Evolutionary conservation across 2,113 vertebrate genomes (phyloP), one percentile per base, ranked within the genome.

Genomic region (Grammomys surdaster): DNA sequence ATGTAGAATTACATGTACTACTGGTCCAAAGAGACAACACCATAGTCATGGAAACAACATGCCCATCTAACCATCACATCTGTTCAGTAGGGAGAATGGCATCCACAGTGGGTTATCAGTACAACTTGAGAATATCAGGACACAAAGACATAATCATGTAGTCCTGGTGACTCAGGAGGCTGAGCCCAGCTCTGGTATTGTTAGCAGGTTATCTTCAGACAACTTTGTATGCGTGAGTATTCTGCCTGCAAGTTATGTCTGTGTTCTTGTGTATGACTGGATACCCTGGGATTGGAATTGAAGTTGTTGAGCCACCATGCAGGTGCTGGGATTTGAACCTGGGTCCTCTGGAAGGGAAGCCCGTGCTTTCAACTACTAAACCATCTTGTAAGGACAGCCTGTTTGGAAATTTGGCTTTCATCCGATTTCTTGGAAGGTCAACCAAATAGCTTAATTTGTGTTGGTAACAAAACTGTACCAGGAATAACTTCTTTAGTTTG

Each of bases 381-480:
- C 58, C 58, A 31, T 84, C 81, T 40, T 26, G 60, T 33, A 22
- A 43, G 40, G 60, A 81, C 75, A 48, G 67, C 12, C 17, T 51
- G 54, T 88, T 73, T 63, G 19, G 43, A 46, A 69, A 75, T 73
- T 51, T 60, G 31, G 48, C 46, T 84, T 40, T 84, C 46, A 56
- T 22, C n/a, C 65, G 65, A 36, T 65, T 88, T 75, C 65, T 91
- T 43, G 24, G 73, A 72, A 92, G 77, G 33, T 72, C 54, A 72
- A 19, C 46, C 24, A 72, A 88, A 43, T 36, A 95, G 65, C 10
- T 88, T 81, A 73, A 58, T 91, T 88, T 81, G 58, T 69, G 65
- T 73, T 89, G 67, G 33, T 89, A 43, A 88, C 4, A 78, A n/a
- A 92, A 54, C 67, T 95, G 51, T 81, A 81, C 54, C 46, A 73